phyloP scores from a whole-genome alignment of 2,113 vertebrate genomes.

The Zapus hudsonius region DNA sequence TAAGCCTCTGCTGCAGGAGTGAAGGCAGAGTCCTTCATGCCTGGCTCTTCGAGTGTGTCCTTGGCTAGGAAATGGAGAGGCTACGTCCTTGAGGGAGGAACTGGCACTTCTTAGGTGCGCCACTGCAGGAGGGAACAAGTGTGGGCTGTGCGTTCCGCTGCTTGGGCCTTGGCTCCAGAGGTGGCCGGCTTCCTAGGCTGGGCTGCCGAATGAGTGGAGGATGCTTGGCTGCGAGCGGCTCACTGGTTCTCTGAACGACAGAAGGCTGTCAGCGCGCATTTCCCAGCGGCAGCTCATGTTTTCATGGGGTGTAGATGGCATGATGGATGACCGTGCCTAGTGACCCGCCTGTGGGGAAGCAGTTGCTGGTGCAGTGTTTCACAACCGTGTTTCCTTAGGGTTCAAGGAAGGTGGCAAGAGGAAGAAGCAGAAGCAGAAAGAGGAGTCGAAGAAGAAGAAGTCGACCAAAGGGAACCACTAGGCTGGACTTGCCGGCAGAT shows the following conservation, averaged over 20 bases:
- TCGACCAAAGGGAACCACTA: constrained; percentile 89
- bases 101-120: too few relatives aligned
- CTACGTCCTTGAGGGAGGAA: neutral
- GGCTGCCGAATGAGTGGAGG: neutral
- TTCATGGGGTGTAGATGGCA: neutral
- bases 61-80: neutral
- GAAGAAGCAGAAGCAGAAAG: constrained; percentile 94
- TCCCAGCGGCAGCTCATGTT: constrained; percentile 55
- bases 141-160: neutral
- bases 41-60: neutral
- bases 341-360: constrained; percentile 69
- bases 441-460: constrained; percentile 96
- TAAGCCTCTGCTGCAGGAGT: neutral
- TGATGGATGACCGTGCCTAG: constrained; percentile 35
- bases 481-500: constrained; percentile 74
- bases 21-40: neutral
- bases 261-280: constrained; percentile 46
- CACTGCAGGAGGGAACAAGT: neutral
- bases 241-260: constrained; percentile 9
- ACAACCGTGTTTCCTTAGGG: constrained; percentile 89
- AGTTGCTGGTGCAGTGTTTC: constrained; percentile 78
- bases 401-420: constrained; percentile 92
- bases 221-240: neutral
- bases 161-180: neutral
- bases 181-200: neutral